Base-by-base conservation (phyloP, 2,113 vertebrate genomes). In the Sinocyclocheilus maitianheensis region DNA sequence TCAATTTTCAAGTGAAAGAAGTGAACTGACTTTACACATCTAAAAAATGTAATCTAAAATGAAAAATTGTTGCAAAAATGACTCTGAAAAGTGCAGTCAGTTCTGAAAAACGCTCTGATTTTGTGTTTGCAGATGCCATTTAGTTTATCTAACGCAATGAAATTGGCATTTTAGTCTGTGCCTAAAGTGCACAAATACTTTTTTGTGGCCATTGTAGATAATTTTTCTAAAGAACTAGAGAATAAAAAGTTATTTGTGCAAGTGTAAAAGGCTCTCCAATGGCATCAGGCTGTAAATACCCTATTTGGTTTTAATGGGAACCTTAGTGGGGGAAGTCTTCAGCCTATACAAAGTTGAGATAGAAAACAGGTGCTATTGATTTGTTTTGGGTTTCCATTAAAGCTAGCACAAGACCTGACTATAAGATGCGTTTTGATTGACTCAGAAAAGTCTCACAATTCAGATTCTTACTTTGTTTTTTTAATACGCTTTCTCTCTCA, bases 261-360 rank as follows among this genome's bases (percentile, higher is more conserved):
- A 26, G 43, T 48, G 12, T 48, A 72, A 48, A 76, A 16, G 3
- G n/a, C 72, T 76, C n/a, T 48, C 5, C n/a, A 26, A 1, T 76
- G 22, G 22, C 3, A 13, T 12, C 37, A 74, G 37, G 9, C 20
- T 76, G 72, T 48, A 48, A 76, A 75, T 14, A 7, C 72, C 43
- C 72, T 76, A 76, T 76, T 48, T 76, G 22, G 22, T 76, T 48
- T 72, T 48, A 76, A 76, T 76, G 43, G 72, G 40, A 76, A 48
- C 40, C 5, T 46, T 48, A 76, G 12, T 16, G 11, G 43, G 43
- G 13, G 12, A 7, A 76, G 7, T 48, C 5, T 76, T 76, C 43
- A 26, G 12, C n/a, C 22, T 48, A 24, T 76, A 8, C n/a, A 16
- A 76, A 48, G 43, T 26, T 76, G 71, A 24, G 40, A 75, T 48